Conservation (phyloP, 1,140 invertebrate species). For the Leucophenga varia region DNA sequence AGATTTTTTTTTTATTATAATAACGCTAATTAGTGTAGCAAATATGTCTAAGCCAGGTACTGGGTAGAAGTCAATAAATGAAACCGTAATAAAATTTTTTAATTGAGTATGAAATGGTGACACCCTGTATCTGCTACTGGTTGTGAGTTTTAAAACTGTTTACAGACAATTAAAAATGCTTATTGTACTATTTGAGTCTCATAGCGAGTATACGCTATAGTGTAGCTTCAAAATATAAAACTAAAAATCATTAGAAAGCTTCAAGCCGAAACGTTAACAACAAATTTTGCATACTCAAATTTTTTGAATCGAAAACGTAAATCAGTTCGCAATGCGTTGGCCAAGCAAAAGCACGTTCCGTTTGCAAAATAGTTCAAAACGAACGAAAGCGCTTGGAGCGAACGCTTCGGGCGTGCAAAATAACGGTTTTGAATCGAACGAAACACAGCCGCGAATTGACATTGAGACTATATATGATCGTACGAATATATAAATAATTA, state of each 20-base stretch:
- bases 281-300: slow-evolving; percentile 15
- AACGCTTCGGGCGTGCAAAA: background rate
- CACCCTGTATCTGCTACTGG: slow-evolving; percentile 7
- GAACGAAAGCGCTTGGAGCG: too few species aligned
- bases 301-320: slow-evolving; percentile 23
- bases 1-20: too few species aligned
- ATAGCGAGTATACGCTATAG: too few species aligned
- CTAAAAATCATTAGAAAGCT: slow-evolving; percentile 11
- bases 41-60: too few species aligned
- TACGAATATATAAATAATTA: slow-evolving; percentile 19
- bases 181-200: too few species aligned
- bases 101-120: background rate
- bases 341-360: slow-evolving; percentile 41
- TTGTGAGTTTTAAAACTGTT: slow-evolving; percentile 10
- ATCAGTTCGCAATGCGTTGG: slow-evolving; percentile 48
- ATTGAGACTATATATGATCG: slow-evolving; percentile 38
- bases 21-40: too few species aligned
- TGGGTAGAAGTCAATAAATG: too few species aligned
- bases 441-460: background rate
- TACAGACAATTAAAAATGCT: slow-evolving; percentile 15
- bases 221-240: too few species aligned
- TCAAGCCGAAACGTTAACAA: slow-evolving; percentile 20
- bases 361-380: slow-evolving; percentile 8
- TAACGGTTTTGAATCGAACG: background rate
- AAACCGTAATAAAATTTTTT: too few species aligned